These are phyloP conservation scores for Papilio dardanus DNA, from an alignment of 1,140 invertebrate genomes.

Conservation along the genomic window DNA sequence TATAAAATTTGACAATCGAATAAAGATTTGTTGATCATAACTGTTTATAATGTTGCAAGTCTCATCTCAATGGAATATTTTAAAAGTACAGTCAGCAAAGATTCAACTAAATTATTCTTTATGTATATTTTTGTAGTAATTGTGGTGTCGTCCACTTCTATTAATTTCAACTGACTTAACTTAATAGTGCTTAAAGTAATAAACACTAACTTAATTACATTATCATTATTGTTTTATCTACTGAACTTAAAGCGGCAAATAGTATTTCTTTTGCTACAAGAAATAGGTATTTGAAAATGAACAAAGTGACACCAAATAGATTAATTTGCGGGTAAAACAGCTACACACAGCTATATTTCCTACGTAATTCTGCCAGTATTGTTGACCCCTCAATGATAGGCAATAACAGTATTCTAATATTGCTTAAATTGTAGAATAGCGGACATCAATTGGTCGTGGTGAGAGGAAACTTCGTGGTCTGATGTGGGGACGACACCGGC, in stretches of 20 bases:
- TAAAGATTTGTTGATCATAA: not conserved
- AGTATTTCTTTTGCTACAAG: too few relatives aligned
- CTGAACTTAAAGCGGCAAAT: too few relatives aligned
- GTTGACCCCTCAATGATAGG: conserved; percentile 17
- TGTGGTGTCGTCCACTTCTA: too few relatives aligned
- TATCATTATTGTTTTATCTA: not conserved
- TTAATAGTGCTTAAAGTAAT: too few relatives aligned
- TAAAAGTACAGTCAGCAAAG: not conserved
- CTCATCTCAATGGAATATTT: not conserved
- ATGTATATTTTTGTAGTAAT: too few relatives aligned
- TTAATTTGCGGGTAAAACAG: not conserved
- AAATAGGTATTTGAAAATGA: too few relatives aligned
- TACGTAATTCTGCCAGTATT: not conserved
- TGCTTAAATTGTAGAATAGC: conserved; percentile 32
- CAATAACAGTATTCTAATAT: conserved; percentile 16
- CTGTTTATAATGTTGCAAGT: conserved; percentile 4
- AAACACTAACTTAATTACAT: not conserved
- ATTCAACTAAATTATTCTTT: not conserved
- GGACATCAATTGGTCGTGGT: conserved; percentile 31
- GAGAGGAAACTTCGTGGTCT: conserved; percentile 28
- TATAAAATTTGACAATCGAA: conserved; percentile 12
- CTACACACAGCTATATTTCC: not conserved
- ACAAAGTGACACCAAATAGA: not conserved
- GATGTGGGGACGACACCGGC: conserved; percentile 27
- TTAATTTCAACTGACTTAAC: too few relatives aligned